Base-by-base conservation (phyloP, 1,140 invertebrate species). In the Drosophila novamexicana region DNA sequence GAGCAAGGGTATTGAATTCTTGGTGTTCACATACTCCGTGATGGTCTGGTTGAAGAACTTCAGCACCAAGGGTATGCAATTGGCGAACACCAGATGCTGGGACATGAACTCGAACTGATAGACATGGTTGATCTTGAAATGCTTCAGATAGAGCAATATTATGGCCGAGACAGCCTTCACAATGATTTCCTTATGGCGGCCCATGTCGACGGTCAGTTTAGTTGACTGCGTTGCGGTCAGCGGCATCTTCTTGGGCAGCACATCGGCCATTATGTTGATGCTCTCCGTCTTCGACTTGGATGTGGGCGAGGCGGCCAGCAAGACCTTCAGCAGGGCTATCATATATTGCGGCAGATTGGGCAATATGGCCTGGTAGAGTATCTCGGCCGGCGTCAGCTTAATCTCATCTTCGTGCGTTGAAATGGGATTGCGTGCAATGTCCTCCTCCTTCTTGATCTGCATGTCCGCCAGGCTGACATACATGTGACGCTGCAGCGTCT, bases 31-130 rank as follows among this genome's bases (percentile, higher is more conserved):
- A 93, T 99, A 99, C 42, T 97, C 96, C 81, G 97, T 95, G 70
- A 99, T 99, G 90, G 99, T 99, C 93, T 99, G 99, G 94, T 99
- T 99, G 90, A 99, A 98, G 94, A 99, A 99, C 92, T 99, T 99
- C 10, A 99, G 94, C 22, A 99, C 97, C 18, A 99, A 93, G 6
- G 99, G 99, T 92, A 99, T 99, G 92, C 99, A 99, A 93, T 99
- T 99, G 63, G 99, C 98, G 94, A 99, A 99, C 10, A 99, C 98
- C 57, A 99, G 94, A 93, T 99, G 98, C 93, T 99, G 98, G 2
- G 98, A 98, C 95, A 99, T 98, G 91, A 99, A 99, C 93, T 99
- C 99, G 94, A 99, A 99, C 93, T 99, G 98, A 93, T 99, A 99
- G 10, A 99, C 95, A 93, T 99, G 99, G 94, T 99, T 99, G n/a